Evolutionary conservation across 1,140 invertebrate genomes (phyloP).

Genomic region (Ctenoplectra terminalis): DNA sequence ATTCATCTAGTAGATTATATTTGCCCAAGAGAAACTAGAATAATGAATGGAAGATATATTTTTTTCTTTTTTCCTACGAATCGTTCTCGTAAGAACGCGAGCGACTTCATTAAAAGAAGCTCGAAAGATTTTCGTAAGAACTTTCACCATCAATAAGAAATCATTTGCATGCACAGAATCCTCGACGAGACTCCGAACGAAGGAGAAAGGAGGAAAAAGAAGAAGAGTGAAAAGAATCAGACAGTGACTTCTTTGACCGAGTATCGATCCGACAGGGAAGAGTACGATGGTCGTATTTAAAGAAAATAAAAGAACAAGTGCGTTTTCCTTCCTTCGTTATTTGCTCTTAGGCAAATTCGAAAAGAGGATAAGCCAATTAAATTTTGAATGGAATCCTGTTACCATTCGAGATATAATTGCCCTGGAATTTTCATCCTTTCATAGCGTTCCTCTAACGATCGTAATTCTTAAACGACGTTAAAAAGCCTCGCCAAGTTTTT

Average conservation of each 20-base stretch:
- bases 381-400: constrained; percentile 22
- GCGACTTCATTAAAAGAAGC: not conserved
- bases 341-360: constrained; percentile 15
- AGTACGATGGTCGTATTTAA: not conserved
- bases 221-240: not conserved
- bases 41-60: not conserved
- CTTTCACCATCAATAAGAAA: not conserved
- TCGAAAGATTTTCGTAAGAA: not conserved
- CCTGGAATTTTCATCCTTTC: constrained; percentile 6
- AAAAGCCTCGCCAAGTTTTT: not conserved
- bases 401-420: constrained; percentile 30
- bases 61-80: not conserved
- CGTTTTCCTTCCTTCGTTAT: constrained; percentile 8
- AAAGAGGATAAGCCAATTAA: constrained; percentile 36
- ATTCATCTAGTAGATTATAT: not conserved
- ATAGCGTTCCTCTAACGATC: not conserved
- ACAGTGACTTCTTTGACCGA: constrained; percentile 1
- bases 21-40: not conserved
- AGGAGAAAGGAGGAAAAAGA: too few relatives aligned
- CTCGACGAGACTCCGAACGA: not conserved
- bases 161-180: not conserved
- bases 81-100: too few relatives aligned
- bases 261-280: not conserved
- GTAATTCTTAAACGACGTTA: not conserved
- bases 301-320: constrained; percentile 24